Base-by-base conservation (phyloP, 2,888 invertebrate species). In the Tenthredo distinguenda region DNA sequence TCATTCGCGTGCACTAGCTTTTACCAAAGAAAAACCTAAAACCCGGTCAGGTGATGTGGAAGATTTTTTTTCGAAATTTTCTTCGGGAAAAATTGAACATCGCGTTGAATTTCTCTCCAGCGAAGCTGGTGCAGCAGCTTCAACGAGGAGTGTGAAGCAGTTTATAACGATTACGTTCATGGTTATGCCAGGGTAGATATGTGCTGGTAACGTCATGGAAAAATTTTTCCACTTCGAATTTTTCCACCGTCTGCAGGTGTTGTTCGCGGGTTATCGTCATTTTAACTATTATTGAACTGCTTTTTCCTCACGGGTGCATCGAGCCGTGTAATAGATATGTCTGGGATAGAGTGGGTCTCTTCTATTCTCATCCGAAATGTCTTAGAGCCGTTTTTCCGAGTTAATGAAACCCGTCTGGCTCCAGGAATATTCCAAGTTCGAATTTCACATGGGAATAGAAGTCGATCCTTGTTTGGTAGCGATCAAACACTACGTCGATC, bases 161-260 rank as follows among this genome's bases (percentile, higher is more conserved):
- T 68, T 68, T 68, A 26, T 68, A 68, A 68, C 18, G 68, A 34
- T 68, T 68, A 68, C 34, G 34, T 68, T 68, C 34, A 31, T 65
- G 62, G 62, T 26, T 62, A 62, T 62, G 12, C 62, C 26, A 9
- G 10, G 2, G 62, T 26, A 9, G n/a, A 58, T 47, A 55, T n/a
- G 62, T 26, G 10, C 62, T 26, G 12, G 62, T 26, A 34, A 68
- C 68, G 68, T 68, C 15, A 68, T 15, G 68, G 68, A 68, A 68
- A 68, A 68, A 34, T 68, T 68, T 47, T 68, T 6, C 26, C 21
- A 62, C 26, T 62, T 34, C 26, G 68, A 31, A 68, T 47, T 47
- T 37, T 47, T 12, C 47, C 18, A 68, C 34, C 15, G 34, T 68
- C 34, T 68, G 68, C 47, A 47, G 15, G 68, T 12, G 18, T 34